These are phyloP conservation scores for Enteromius afrohamiltoni DNA, from an alignment of 2,797 vertebrate species.

Conservation along the genomic window DNA sequence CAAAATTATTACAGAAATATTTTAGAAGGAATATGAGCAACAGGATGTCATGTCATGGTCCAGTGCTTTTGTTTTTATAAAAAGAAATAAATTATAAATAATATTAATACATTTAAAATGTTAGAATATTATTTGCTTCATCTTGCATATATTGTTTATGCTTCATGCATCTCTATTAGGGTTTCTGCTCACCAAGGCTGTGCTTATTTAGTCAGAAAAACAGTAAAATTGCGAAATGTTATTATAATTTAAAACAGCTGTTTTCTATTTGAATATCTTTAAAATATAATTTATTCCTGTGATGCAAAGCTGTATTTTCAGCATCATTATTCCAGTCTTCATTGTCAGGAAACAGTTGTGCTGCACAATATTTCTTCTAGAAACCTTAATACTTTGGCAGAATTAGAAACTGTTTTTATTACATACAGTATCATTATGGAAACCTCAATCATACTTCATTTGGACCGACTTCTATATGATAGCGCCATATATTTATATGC, in stretches of 20 bases:
- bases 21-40: constrained; percentile 16
- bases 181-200: neutral
- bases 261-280: neutral
- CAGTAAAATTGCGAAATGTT: neutral
- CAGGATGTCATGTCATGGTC: constrained; percentile 30
- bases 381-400: neutral
- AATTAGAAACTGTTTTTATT: neutral
- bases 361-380: neutral
- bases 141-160: neutral
- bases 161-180: neutral
- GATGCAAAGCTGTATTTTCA: neutral
- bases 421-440: neutral
- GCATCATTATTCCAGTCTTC: neutral
- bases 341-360: neutral
- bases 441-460: neutral
- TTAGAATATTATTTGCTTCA: neutral
- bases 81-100: constrained; percentile 8
- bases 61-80: constrained; percentile 1
- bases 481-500: neutral
- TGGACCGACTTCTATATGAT: neutral
- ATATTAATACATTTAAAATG: constrained; percentile 3
- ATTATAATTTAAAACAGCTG: neutral
- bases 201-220: neutral
- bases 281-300: neutral
- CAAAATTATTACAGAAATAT: constrained; percentile 13